Conservation (phyloP, 1,140 invertebrate species). For the Anastrepha ludens region DNA sequence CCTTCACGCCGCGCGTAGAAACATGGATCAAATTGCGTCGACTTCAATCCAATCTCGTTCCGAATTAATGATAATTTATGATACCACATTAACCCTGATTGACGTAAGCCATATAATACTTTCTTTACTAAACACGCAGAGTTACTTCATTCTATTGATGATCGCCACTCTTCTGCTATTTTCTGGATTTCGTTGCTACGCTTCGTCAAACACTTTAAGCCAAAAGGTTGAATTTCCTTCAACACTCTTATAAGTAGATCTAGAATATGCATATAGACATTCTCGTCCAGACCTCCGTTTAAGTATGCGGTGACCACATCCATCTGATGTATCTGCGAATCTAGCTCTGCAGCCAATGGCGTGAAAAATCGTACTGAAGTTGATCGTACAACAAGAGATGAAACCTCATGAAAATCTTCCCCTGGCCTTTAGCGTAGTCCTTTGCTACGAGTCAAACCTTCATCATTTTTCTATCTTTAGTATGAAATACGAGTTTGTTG, state of each 20-base stretch:
- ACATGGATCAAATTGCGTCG: neutral
- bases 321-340: constrained; percentile 56
- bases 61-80: neutral
- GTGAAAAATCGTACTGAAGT: constrained; percentile 33
- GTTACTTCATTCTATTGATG: neutral
- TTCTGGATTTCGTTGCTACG: neutral
- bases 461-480: no score
- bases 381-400: constrained; percentile 48
- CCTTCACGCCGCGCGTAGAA: neutral
- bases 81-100: constrained; percentile 65
- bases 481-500: no score
- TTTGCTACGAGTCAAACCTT: no score
- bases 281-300: constrained; percentile 55
- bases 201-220: neutral
- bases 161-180: neutral
- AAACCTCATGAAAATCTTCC: constrained; percentile 55
- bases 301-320: constrained; percentile 56
- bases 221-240: neutral
- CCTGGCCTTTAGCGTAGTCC: neutral
- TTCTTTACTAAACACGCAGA: constrained; percentile 59
- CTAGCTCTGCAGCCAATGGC: constrained; percentile 51
- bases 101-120: constrained; percentile 65
- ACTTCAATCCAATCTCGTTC: neutral
- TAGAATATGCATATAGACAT: constrained; percentile 54
- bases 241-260: constrained; percentile 49